These are phyloP conservation scores for Alcis repandata DNA, from an alignment of 2,888 invertebrate genomes.

Conservation along the genomic window DNA sequence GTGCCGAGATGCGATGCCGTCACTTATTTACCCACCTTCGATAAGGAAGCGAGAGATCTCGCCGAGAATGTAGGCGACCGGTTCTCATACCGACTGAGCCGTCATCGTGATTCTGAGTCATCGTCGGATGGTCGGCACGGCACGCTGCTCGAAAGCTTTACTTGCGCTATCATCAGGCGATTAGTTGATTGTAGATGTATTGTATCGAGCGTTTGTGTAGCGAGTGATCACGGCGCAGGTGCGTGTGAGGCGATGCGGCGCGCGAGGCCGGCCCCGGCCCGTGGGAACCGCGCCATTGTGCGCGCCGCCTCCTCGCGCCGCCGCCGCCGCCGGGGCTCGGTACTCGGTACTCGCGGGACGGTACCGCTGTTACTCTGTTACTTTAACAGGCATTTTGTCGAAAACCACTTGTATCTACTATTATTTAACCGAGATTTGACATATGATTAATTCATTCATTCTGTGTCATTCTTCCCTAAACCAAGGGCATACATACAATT, in stretches of 20 bases:
- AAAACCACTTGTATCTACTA: too few relatives aligned
- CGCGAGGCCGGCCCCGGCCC: not conserved
- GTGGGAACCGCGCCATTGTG: conserved; percentile 1
- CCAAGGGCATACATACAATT: too few relatives aligned
- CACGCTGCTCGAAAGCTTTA: not conserved
- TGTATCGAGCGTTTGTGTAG: too few relatives aligned
- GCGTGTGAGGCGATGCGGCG: not conserved
- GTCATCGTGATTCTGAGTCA: not conserved
- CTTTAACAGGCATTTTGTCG: too few relatives aligned
- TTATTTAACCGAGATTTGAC: too few relatives aligned
- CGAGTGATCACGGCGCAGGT: too few relatives aligned
- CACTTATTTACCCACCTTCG: not conserved
- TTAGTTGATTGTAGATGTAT: not conserved
- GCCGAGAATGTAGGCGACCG: conserved; percentile 1
- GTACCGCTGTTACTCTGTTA: too few relatives aligned
- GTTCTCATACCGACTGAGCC: not conserved
- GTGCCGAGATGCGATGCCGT: conserved; percentile 1
- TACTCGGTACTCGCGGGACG: too few relatives aligned
- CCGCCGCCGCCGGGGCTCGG: not conserved
- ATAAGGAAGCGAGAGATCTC: not conserved
- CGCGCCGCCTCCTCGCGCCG: not conserved
- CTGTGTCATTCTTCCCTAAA: too few relatives aligned
- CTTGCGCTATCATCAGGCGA: not conserved
- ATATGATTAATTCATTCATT: too few relatives aligned
- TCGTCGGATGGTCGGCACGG: not conserved